Evolutionary conservation across 2,113 vertebrate species (phyloP), one percentile per base, ranked within the genome.

Genomic region (Pterocles burchelli): DNA sequence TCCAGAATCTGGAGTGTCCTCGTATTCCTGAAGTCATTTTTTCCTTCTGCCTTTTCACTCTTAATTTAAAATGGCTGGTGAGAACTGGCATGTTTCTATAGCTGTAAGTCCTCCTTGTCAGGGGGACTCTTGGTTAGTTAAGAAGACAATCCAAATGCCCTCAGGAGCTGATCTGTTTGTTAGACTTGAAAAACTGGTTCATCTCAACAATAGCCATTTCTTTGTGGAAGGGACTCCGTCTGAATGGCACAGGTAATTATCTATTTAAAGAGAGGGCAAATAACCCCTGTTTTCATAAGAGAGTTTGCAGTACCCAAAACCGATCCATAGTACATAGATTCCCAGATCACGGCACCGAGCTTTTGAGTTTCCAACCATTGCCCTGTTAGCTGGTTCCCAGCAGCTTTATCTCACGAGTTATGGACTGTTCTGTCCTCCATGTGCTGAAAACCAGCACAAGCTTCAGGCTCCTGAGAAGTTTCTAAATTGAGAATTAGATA

Each of bases 171-270:
- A 57, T 65, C 48, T 96, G 25, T 95, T 92, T 90, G 68, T 89
- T 75, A 87, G 74, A 78, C 89, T 85, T 29, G 73, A 95, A 97
- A 95, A 95, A 89, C 81, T 82, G 38, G 70, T 89, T 96, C 58
- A 58, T 74, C 51, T 73, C 31, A 36, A 55, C 34, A 92, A 41
- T 57, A 72, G 45, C 49, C 13, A 79, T 85, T 86, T 94, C 49
- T 94, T 72, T 87, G 43, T 92, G 25, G 19, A 34, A 66, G 52
- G 36, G 28, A 41, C 49, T 85, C 17, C 63, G 18, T 38, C 38
- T 80, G 67, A 91, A 85, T 76, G 31, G 52, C 66, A 72, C 19
- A 19, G 36, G 29, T 82, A 89, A 89, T 87, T 94, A 78, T 19
- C 57, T 75, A 7, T 85, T 89, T 86, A 78, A 89, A 51, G 49